Evolutionary conservation across 2,888 invertebrate species (phyloP), one percentile per base, ranked within the genome.

Genomic region (Thumatha senex): DNA sequence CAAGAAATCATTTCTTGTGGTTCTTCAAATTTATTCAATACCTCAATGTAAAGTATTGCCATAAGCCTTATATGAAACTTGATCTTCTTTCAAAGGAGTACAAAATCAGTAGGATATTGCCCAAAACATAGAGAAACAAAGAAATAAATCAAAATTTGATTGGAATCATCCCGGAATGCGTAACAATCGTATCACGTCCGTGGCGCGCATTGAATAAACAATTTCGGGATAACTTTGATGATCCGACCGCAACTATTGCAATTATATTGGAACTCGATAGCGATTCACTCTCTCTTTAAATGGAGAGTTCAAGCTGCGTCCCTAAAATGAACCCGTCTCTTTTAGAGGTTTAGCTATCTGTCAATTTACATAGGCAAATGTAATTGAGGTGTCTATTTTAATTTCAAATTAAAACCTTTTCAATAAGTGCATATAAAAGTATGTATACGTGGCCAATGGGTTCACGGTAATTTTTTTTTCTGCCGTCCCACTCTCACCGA

Each of bases 101-200:
- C 61, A 62, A 57, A 71, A 69, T 74, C 69, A 72, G 65, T 56
- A 59, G 59, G 64, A 63, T 62, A 70, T 68, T 67, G 67, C 67
- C 58, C 47, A 59, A 63, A 74, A 72, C 66, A 63, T 65, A 66
- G 71, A 74, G 67, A 68, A 69, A 74, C 76, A 74, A 67, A 68
- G 70, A 75, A 74, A 80, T 80, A 82, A 82, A 83, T 83, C 83
- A 81, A 80, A 82, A 75, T 82, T 77, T 75, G 81, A 82, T 84
- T 82, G 78, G 76, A 72, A 69, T 73, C 70, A 68, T 63, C 68
- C 66, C 68, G 65, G 74, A 78, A 72, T 76, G 74, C 76, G 79
- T 82, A 80, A 82, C 82, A 83, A 82, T 82, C 74, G 76, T 69
- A 76, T 80, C 82, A 77, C 79, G 78, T 76, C 61, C 67, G 70